These are phyloP conservation scores for Caranx ignobilis DNA, from an alignment of 2,113 vertebrate genomes.

Conservation along the genomic window DNA sequence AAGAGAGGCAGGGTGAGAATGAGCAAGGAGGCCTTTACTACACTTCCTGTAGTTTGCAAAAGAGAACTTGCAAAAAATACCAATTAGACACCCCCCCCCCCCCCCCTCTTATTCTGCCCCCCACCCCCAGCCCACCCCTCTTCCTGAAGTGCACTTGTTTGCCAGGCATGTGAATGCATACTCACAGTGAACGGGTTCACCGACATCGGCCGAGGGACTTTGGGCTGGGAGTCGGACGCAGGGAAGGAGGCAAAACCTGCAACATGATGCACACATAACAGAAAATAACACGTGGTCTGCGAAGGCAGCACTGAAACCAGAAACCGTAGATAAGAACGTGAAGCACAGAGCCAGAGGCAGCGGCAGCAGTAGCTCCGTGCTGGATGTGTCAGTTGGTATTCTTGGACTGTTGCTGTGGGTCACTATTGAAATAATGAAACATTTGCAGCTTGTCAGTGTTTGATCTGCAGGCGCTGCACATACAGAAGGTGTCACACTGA, in stretches of 20 bases:
- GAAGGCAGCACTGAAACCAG: slow-evolving; percentile 10
- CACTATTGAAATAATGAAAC: slow-evolving; percentile 25
- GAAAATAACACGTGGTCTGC: neutral
- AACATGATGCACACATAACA: neutral
- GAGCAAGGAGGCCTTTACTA: slow-evolving; percentile 10
- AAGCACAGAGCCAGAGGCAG: neutral
- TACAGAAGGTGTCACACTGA: neutral
- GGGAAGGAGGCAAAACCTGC: slow-evolving; percentile 83
- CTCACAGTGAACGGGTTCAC: slow-evolving; percentile 88
- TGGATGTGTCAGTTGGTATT: slow-evolving; percentile 39
- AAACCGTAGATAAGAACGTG: neutral
- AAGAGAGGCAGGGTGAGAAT: slow-evolving; percentile 54
- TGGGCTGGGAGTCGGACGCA: slow-evolving; percentile 75
- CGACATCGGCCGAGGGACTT: slow-evolving; percentile 83
- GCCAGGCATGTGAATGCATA: slow-evolving; percentile 11
- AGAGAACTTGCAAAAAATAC: slow-evolving; percentile 7
- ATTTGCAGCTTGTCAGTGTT: neutral
- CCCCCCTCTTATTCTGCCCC: too few relatives aligned
- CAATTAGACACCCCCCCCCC: slow-evolving; percentile 9
- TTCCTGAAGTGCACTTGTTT: neutral
- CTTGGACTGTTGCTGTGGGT: slow-evolving; percentile 21
- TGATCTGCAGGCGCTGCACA: slow-evolving; percentile 30
- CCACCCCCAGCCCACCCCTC: too few relatives aligned
- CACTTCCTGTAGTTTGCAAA: slow-evolving; percentile 16
- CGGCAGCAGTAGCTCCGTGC: neutral